Percentiles rank a stretch among this genome's conserved stretches.
Conservation (phyloP, 1,140 invertebrate genomes). For the Bombus pascuorum region DNA sequence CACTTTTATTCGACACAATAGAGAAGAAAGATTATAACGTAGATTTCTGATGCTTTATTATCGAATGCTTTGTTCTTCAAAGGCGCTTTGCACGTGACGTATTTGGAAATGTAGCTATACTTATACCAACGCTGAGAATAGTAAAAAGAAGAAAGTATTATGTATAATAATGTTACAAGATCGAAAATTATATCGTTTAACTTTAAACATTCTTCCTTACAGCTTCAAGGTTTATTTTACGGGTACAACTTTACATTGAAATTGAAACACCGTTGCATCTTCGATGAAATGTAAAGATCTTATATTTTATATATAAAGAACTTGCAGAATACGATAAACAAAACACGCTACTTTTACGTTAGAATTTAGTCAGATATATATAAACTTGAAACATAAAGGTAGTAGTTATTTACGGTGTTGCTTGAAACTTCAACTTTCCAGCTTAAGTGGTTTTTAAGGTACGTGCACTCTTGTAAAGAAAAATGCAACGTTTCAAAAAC, state of each 20-base stretch:
- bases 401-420: not conserved
- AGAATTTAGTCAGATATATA: not conserved
- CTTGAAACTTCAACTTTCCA: not conserved
- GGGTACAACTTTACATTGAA: too few relatives aligned
- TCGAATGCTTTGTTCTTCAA: not conserved
- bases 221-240: not conserved
- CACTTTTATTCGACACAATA: not conserved
- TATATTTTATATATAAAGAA: not conserved
- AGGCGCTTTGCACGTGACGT: slow-evolving; percentile 2
- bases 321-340: not conserved
- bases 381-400: not conserved
- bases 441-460: not conserved
- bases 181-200: too few relatives aligned
- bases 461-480: not conserved
- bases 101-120: not conserved
- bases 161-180: too few relatives aligned
- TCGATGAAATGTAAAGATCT: not conserved
- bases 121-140: too few relatives aligned
- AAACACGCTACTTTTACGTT: not conserved
- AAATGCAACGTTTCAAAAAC: not conserved
- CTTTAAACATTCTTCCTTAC: not conserved
- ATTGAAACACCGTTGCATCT: not conserved
- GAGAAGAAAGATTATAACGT: not conserved
- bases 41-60: slow-evolving; percentile 5
- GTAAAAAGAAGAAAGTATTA: too few relatives aligned